Evolutionary conservation across 2,113 vertebrate species (phyloP).

Genomic region (Prionailurus bengalensis): DNA sequence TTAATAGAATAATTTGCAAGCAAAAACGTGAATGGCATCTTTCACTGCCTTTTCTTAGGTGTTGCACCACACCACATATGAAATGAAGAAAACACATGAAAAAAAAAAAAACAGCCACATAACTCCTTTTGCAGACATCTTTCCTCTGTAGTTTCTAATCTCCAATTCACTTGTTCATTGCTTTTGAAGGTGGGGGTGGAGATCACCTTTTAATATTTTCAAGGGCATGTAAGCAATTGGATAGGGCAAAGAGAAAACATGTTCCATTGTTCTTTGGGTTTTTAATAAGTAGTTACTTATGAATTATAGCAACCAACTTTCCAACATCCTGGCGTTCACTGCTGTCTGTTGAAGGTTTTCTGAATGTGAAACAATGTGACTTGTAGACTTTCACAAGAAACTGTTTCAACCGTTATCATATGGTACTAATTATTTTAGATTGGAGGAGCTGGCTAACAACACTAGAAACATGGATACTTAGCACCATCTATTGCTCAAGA

Average conservation of each 20-base stretch:
- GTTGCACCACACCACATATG: neutral
- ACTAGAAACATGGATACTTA: conserved; percentile 82
- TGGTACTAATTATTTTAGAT: conserved; percentile 86
- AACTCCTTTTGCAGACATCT: conserved; percentile 2
- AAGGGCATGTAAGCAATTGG: neutral
- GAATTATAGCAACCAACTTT: conserved; percentile 15
- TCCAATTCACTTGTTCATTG: neutral
- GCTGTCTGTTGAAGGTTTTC: conserved; percentile 60
- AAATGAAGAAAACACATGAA: neutral
- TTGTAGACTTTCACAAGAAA: conserved; percentile 84
- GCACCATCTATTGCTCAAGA: conserved; percentile 89
- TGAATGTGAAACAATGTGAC: conserved; percentile 79
- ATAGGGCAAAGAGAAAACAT: neutral
- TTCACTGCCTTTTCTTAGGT: neutral
- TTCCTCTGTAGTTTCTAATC: neutral
- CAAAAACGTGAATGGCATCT: neutral
- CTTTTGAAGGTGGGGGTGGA: neutral
- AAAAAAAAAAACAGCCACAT: neutral
- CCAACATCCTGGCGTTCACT: neutral
- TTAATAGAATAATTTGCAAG: neutral
- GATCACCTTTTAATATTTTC: conserved; percentile 53
- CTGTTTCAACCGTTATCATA: conserved; percentile 84
- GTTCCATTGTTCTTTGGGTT: neutral
- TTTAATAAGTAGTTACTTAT: conserved; percentile 54
- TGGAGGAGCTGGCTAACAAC: conserved; percentile 66